Conservation (phyloP, 2,888 invertebrate genomes). For the Adelognathus sp. region DNA sequence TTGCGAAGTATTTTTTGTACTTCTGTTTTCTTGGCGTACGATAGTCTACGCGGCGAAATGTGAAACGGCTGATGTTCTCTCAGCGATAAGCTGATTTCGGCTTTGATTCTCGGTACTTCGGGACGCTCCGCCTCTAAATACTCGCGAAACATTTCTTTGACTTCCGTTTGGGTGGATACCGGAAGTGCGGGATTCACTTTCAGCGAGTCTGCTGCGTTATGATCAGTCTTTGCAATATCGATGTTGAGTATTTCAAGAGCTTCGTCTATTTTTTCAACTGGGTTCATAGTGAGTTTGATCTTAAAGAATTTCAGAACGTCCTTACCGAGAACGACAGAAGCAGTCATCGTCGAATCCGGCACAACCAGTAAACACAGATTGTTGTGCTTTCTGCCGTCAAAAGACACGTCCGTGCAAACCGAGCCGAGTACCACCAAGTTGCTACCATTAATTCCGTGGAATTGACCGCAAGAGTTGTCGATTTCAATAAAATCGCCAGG, state of each 20-base stretch:
- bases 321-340: constrained; percentile 10
- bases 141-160: constrained; percentile 17
- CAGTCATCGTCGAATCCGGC: constrained; percentile 15
- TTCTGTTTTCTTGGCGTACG: constrained; percentile 25
- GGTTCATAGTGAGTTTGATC: background rate
- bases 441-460: constrained; percentile 29
- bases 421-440: constrained; percentile 1
- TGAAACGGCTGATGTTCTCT: constrained; percentile 42
- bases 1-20: constrained; percentile 56
- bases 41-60: constrained; percentile 6
- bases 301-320: constrained; percentile 23
- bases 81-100: constrained; percentile 29
- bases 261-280: background rate
- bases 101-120: background rate
- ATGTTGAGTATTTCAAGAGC: constrained; percentile 25
- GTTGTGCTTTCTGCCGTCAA: background rate
- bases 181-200: constrained; percentile 14
- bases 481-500: background rate
- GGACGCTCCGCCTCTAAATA: constrained; percentile 28
- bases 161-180: background rate
- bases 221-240: background rate
- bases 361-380: constrained; percentile 14
- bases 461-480: background rate
- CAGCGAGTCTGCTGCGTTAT: background rate
- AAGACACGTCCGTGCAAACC: background rate